Conservation (phyloP, 1,140 invertebrate species). For the Drosophila pachea region DNA sequence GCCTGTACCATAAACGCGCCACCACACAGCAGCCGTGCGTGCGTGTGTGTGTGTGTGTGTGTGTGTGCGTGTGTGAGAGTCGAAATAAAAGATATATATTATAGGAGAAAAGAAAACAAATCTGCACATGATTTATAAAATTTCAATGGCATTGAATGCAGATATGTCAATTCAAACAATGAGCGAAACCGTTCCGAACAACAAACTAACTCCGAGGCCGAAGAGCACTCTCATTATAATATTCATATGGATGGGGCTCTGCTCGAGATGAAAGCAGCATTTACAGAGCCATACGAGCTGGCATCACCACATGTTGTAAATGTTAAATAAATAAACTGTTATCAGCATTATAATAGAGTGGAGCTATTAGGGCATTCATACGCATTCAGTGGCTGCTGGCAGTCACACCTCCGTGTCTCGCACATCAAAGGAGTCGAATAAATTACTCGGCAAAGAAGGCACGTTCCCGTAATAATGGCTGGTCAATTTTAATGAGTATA, state of each 20-base stretch:
- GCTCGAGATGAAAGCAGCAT: too few species aligned
- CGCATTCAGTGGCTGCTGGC: slow-evolving; percentile 1
- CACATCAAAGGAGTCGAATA: slow-evolving; percentile 44
- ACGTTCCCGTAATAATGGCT: slow-evolving; percentile 70
- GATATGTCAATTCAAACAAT: slow-evolving; percentile 65
- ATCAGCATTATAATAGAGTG: slow-evolving; percentile 29
- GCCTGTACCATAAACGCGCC: slow-evolving; percentile 44
- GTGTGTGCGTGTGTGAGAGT: not conserved
- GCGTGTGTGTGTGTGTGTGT: slow-evolving; percentile 1
- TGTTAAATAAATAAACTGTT: slow-evolving; percentile 59
- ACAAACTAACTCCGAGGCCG: not conserved
- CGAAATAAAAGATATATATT: slow-evolving; percentile 15
- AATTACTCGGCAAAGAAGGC: slow-evolving; percentile 53
- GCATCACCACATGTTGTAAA: slow-evolving; percentile 37
- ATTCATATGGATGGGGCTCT: not conserved
- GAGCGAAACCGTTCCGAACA: too few species aligned
- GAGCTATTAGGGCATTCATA: slow-evolving; percentile 33
- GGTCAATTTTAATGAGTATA: slow-evolving; percentile 74
- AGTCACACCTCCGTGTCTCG: slow-evolving; percentile 5
- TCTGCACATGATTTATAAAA: slow-evolving; percentile 75
- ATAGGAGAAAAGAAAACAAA: slow-evolving; percentile 30
- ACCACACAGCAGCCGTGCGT: slow-evolving; percentile 2
- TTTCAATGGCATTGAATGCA: slow-evolving; percentile 69
- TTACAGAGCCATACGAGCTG: too few species aligned
- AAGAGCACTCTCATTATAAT: not conserved